Evolutionary conservation across 2,797 vertebrate species (phyloP).

Genomic region (Nyctalus aviator): DNA sequence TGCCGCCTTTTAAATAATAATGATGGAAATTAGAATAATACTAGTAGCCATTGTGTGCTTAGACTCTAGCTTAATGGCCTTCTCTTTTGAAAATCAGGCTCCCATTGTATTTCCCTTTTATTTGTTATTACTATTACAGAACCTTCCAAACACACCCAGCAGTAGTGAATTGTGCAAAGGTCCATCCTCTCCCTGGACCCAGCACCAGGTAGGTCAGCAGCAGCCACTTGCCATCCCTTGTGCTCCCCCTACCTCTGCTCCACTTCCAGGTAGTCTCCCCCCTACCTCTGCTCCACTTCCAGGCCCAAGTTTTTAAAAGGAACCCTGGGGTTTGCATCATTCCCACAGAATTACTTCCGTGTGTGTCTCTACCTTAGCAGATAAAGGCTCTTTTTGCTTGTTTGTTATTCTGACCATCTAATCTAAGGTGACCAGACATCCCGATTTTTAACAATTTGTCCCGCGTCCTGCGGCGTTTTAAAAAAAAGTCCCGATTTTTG

Average conservation of each 20-base stretch:
- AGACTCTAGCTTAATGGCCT: background rate
- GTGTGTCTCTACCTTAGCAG: background rate
- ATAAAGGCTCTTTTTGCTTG: background rate
- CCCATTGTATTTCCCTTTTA: background rate
- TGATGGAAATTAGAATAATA: background rate
- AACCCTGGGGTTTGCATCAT: background rate
- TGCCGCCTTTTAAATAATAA: background rate
- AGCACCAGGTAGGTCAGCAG: fast-evolving
- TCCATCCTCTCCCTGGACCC: background rate
- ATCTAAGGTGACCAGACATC: too few relatives aligned
- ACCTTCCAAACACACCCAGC: background rate
- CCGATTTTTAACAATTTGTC: too few relatives aligned
- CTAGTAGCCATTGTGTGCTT: background rate
- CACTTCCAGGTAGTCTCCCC: fast-evolving
- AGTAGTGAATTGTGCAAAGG: background rate
- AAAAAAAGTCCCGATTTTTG: too few relatives aligned
- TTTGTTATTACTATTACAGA: background rate
- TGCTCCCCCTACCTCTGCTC: background rate
- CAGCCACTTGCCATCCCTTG: fast-evolving
- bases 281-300: fast-evolving
- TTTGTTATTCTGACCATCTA: background rate
- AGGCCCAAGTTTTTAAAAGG: background rate
- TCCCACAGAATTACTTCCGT: background rate
- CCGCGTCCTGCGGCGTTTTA: too few relatives aligned
- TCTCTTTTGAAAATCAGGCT: background rate